phyloP scores from a whole-genome alignment of 1,140 invertebrate species.

The Protaetia brevitarsis region DNA sequence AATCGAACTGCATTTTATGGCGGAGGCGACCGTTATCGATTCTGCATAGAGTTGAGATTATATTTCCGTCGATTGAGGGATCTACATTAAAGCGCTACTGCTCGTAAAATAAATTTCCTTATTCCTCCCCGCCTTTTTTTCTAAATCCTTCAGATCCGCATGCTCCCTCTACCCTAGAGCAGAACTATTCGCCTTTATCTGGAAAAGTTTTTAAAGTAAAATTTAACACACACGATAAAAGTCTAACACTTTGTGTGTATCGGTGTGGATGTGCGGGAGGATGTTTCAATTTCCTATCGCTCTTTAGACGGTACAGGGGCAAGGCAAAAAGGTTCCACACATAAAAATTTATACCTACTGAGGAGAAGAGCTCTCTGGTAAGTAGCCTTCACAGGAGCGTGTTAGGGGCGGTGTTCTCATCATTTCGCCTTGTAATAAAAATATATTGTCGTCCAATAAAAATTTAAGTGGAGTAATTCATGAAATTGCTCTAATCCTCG shows the following conservation, averaged over 20 bases:
- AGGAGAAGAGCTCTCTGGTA: no score
- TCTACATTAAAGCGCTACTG: neutral
- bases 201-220: constrained; percentile 10
- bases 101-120: constrained; percentile 6
- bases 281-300: constrained; percentile 14
- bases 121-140: neutral
- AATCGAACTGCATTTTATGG: neutral
- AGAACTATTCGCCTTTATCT: constrained; percentile 16
- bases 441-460: no score
- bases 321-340: no score
- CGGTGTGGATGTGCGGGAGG: neutral
- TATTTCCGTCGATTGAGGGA: constrained; percentile 8
- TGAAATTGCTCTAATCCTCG: no score
- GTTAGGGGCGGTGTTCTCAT: no score
- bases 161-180: neutral
- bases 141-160: no score
- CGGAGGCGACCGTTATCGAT: neutral
- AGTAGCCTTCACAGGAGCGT: no score
- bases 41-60: constrained; percentile 3
- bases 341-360: no score
- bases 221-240: constrained; percentile 9
- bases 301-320: no score
- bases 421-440: no score
- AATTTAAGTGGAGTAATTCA: no score
- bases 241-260: no score